Percentiles rank a stretch among this genome's conserved stretches.
These are phyloP conservation scores for Oncopodura yosiiana DNA, from an alignment of 1,140 invertebrate genomes.

Conservation along the genomic window DNA sequence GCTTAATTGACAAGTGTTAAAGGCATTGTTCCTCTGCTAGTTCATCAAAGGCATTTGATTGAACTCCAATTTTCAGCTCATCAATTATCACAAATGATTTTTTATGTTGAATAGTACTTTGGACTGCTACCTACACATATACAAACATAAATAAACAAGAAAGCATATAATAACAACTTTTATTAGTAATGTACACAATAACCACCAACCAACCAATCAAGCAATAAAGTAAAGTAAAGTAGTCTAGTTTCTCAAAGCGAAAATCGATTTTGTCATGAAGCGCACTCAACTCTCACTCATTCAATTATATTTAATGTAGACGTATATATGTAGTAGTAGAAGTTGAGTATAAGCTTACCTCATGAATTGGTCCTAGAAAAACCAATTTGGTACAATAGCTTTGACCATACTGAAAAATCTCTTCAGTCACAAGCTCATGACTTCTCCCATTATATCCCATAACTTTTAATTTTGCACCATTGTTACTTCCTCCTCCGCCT, in stretches of 20 bases:
- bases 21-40: slow-evolving; percentile 3
- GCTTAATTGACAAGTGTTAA: too few species aligned
- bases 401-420: slow-evolving; percentile 6
- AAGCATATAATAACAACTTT: not conserved
- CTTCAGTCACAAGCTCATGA: slow-evolving; percentile 3
- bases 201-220: too few species aligned
- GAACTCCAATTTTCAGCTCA: slow-evolving; percentile 10
- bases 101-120: not conserved
- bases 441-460: slow-evolving; percentile 5
- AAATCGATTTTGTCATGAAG: too few species aligned
- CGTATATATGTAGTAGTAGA: not conserved
- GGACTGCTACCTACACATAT: not conserved
- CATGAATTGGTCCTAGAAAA: slow-evolving; percentile 6
- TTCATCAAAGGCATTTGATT: not conserved
- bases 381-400: slow-evolving; percentile 5
- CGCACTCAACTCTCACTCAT: not conserved
- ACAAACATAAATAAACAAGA: not conserved
- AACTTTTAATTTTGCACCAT: slow-evolving; percentile 3
- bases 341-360: not conserved
- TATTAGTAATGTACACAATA: too few species aligned
- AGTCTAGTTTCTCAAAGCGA: too few species aligned
- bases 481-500: too few species aligned
- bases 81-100: slow-evolving; percentile 11
- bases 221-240: too few species aligned
- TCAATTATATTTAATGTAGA: not conserved